Evolutionary conservation across 2,888 invertebrate genomes (phyloP), one percentile per base, ranked within the genome.

Genomic region (Rhamnusium bicolor): DNA sequence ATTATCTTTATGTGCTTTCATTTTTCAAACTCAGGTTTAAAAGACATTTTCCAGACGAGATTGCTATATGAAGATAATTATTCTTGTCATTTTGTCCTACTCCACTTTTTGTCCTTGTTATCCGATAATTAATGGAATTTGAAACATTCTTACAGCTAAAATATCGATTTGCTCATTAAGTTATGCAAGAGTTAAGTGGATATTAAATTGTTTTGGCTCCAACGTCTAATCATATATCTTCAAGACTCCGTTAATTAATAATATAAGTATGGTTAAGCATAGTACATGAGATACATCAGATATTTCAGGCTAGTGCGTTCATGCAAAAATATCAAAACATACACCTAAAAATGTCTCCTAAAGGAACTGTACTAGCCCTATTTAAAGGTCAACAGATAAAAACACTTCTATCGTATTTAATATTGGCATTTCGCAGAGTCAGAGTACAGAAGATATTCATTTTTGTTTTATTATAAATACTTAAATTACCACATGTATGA

Each of bases 21-120:
- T 82, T 81, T 82, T 80, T 82, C 80, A 81, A 81, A 80, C 81
- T 79, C 79, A 75, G 75, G 79, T 81, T 81, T 80, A 80, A 79
- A 80, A 80, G 81, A 79, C 80, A 80, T 80, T 81, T 74, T 70
- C 80, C 80, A 80, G 81, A 78, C 81, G 77, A 74, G 78, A 78
- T 80, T 71, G 81, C 78, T 79, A 80, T 80, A 76, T 78, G 82
- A 76, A 80, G 79, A 82, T 82, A 82, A 82, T 82, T 82, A 82
- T 80, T 80, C 81, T 80, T 81, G 80, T 79, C 81, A 75, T 77
- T 79, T 80, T 77, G 77, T 75, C 76, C 70, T 74, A 74, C 68
- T 49, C 21, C 65, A 61, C 56, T 71, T 65, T 70, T 65, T 71
- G 63, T 65, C 71, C 71, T 21, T 53, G 63, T 65, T 65, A 63